phyloP scores from a whole-genome alignment of 2,888 invertebrate genomes.

The Tromatobia lineatoria region DNA sequence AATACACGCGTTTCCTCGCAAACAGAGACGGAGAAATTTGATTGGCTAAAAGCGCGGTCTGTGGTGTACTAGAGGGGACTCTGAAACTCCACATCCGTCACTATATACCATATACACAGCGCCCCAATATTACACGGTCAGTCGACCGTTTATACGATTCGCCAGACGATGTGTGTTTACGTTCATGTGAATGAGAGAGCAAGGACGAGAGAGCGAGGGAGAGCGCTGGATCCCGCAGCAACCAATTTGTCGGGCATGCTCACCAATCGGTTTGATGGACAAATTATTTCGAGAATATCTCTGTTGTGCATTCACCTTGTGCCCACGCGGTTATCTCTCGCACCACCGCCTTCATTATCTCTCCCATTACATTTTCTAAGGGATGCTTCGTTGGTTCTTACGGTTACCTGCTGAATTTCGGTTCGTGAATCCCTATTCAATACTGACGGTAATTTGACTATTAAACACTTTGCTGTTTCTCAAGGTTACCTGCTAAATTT shows the following conservation, averaged over 20 bases:
- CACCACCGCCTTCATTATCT: constrained; percentile 5
- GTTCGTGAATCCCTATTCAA: constrained; percentile 59
- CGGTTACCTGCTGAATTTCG: no score
- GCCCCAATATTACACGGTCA: constrained; percentile 22
- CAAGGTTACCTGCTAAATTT: no score
- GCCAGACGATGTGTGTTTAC: constrained; percentile 23
- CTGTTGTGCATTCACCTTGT: constrained; percentile 27
- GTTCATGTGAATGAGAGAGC: neutral
- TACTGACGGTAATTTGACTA: constrained; percentile 47
- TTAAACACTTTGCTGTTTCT: no score
- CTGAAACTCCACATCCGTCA: constrained; percentile 29
- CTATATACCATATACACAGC: neutral
- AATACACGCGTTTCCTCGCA: constrained; percentile 19
- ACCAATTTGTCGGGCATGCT: constrained; percentile 54
- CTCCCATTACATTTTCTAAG: no score
- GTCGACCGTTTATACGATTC: constrained; percentile 26
- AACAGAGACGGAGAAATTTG: constrained; percentile 33
- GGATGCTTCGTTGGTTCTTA: no score
- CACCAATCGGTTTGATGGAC: constrained; percentile 54
- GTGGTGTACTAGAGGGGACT: neutral
- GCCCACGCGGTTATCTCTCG: neutral
- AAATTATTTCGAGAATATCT: constrained; percentile 60
- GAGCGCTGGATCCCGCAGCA: neutral
- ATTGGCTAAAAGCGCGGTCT: constrained; percentile 17
- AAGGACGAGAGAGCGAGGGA: neutral